These are phyloP conservation scores for Sturmia bella DNA, from an alignment of 2,888 invertebrate species.

Conservation along the genomic window DNA sequence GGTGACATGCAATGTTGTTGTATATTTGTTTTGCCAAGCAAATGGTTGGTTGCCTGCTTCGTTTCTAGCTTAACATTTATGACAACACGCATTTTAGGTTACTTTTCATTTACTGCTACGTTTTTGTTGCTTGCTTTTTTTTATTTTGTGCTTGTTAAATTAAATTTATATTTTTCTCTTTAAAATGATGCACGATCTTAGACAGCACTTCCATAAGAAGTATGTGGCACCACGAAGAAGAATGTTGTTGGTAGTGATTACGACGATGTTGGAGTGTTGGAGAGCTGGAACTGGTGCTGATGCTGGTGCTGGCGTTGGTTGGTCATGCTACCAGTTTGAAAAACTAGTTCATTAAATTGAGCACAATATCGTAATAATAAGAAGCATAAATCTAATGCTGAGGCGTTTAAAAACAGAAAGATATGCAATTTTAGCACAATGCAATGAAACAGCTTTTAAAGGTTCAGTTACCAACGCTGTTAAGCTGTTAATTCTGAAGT, in stretches of 20 bases:
- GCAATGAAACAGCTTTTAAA: conserved; percentile 4
- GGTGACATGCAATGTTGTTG: conserved; percentile 53
- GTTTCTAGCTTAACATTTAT: conserved; percentile 36
- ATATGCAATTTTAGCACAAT: conserved; percentile 15
- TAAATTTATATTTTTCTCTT: neutral
- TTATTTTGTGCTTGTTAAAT: neutral
- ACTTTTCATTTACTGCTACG: conserved; percentile 58
- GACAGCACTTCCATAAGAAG: conserved; percentile 9
- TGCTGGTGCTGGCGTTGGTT: conserved; percentile 29
- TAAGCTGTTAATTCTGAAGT: too few species aligned
- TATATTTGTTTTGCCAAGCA: conserved; percentile 2
- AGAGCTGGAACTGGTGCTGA: conserved; percentile 20
- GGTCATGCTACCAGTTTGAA: conserved; percentile 42
- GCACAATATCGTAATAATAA: conserved; percentile 57
- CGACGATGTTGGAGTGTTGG: conserved; percentile 17
- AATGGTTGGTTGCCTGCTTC: conserved; percentile 13
- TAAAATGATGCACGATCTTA: conserved; percentile 29
- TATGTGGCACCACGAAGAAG: conserved; percentile 21
- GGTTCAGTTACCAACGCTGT: neutral
- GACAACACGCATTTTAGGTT: conserved; percentile 63
- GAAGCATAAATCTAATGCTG: conserved; percentile 11
- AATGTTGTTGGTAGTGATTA: conserved; percentile 10
- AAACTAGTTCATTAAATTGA: conserved; percentile 60
- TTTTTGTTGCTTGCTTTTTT: neutral
- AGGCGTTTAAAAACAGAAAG: neutral